Evolutionary conservation across 37 sponge, comb jelly and placozoan genomes (phyloP), one percentile per base, ranked within the genome.

Genomic region (Halichondria panicea): DNA sequence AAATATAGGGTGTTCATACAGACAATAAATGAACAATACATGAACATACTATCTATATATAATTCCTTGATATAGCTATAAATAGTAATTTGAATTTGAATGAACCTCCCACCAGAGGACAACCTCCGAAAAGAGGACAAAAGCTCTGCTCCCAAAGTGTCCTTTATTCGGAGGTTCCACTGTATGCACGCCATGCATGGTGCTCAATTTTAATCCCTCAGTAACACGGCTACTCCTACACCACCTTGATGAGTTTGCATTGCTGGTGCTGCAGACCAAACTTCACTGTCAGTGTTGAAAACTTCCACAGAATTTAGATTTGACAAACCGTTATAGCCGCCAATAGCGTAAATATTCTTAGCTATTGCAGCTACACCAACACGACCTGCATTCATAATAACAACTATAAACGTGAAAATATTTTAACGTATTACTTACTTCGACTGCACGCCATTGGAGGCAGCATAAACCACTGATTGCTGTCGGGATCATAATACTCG

Each of bases 221-320:
- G 81, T 56, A 82, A 57, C 4, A 82, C 83, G 5, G 70, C 88
- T 3, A 87, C 84, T 27, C 77, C 84, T 0, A 87, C 84, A 44
- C 77, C 88, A 28, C 88, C 88, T 37, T 83, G 70, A 37, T 87
- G 88, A 18, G 25, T 24, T 3, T 39, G 70, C 84, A 87, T 83
- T 19, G 83, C 64, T 24, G 70, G 66, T 1, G 34, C 88, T 9
- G 48, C 22, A 68, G 44, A 35, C 88, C 88, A 87, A 31, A 54
- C 65, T 43, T 87, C 43, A 35, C 25, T 28, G 24, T 87, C 71
- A 21, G 42, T 15, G 40, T 75, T 63, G 32, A 69, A 87, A 22
- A 75, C 58, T 82, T 87, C 88, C 46, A 87, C 77, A 27, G 78
- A 63, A 48, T 43, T 87, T 54, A 87, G 63, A 46, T 87, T 87